Evolutionary conservation across 37 sponge, comb jelly and placozoan species (phyloP).

Genomic region (Spongilla lacustris): DNA sequence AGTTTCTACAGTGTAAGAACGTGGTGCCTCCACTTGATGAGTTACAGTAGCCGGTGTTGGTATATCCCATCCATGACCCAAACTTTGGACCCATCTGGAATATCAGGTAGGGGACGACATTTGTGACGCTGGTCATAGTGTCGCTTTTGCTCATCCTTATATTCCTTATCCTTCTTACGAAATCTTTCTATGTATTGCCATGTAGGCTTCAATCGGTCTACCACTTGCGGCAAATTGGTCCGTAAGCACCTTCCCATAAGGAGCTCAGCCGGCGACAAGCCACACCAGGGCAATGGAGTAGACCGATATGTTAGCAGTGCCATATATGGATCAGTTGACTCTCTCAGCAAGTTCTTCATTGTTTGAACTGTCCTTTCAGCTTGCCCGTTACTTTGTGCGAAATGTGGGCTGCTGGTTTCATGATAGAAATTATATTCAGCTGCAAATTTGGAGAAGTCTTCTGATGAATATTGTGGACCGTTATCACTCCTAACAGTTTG

Average conservation of each 20-base stretch:
- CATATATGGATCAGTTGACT: slow-evolving; percentile 10
- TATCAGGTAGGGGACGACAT: neutral
- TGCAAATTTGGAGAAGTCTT: slow-evolving; percentile 16
- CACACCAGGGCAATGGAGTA: slow-evolving; percentile 17
- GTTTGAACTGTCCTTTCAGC: slow-evolving; percentile 14
- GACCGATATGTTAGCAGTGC: slow-evolving; percentile 22
- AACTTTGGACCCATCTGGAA: neutral
- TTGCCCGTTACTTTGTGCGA: slow-evolving; percentile 3
- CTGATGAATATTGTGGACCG: neutral
- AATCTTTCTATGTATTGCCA: slow-evolving; percentile 4
- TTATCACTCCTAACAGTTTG: neutral
- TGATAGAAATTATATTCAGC: slow-evolving; percentile 2
- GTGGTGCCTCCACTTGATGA: neutral
- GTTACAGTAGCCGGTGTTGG: slow-evolving; percentile 9
- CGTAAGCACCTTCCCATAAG: slow-evolving; percentile 7
- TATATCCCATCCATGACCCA: neutral
- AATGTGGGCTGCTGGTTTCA: slow-evolving; percentile 14
- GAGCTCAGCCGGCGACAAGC: neutral
- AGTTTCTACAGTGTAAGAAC: slow-evolving; percentile 33
- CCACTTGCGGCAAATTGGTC: neutral
- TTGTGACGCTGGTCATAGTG: neutral
- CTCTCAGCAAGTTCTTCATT: slow-evolving; percentile 12
- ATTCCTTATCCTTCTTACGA: neutral
- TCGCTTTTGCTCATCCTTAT: neutral
- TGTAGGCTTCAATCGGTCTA: neutral